A percentile compares a stretch with the other conserved stretches of the same genome.
These are phyloP conservation scores for Danaus plexippus DNA, from an alignment of 1,140 invertebrate genomes.

Conservation along the genomic window DNA sequence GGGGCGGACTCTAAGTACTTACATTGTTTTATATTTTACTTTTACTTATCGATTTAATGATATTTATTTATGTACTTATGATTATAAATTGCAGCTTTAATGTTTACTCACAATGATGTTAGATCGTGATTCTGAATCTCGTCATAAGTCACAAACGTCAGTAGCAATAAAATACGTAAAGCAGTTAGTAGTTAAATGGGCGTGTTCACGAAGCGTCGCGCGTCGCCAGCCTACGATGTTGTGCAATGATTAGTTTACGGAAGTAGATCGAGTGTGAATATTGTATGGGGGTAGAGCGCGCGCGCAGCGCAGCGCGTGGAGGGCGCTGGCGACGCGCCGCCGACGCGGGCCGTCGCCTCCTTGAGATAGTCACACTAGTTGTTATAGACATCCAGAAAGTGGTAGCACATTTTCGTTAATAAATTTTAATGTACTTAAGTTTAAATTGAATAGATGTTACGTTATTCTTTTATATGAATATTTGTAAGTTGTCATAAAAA, in stretches of 20 bases:
- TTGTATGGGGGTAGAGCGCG: constrained; percentile 9
- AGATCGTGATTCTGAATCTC: constrained; percentile 71
- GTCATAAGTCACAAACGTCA: constrained; percentile 71
- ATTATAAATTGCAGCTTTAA: constrained; percentile 70
- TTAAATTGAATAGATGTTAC: constrained; percentile 69
- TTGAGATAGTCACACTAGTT: constrained; percentile 66
- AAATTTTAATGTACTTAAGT: constrained; percentile 64
- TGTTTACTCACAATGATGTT: constrained; percentile 69
- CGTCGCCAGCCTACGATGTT: constrained; percentile 34
- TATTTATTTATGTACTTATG: constrained; percentile 70
- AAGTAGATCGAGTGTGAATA: constrained; percentile 24
- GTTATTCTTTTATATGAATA: constrained; percentile 71
- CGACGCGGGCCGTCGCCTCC: constrained; percentile 27
- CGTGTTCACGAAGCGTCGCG: constrained; percentile 33
- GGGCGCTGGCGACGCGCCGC: constrained; percentile 21
- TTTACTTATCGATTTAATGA: constrained; percentile 56
- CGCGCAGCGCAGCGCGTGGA: background rate
- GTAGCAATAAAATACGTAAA: constrained; percentile 65
- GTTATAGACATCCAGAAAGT: constrained; percentile 59
- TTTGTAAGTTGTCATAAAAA: constrained; percentile 71
- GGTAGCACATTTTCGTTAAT: constrained; percentile 64
- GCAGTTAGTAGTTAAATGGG: constrained; percentile 44
- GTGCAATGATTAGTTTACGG: constrained; percentile 55
- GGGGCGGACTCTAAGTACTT: constrained; percentile 50
- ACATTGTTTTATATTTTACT: constrained; percentile 54